Conservation (phyloP, 2,888 invertebrate species). For the Macropis europaea region DNA sequence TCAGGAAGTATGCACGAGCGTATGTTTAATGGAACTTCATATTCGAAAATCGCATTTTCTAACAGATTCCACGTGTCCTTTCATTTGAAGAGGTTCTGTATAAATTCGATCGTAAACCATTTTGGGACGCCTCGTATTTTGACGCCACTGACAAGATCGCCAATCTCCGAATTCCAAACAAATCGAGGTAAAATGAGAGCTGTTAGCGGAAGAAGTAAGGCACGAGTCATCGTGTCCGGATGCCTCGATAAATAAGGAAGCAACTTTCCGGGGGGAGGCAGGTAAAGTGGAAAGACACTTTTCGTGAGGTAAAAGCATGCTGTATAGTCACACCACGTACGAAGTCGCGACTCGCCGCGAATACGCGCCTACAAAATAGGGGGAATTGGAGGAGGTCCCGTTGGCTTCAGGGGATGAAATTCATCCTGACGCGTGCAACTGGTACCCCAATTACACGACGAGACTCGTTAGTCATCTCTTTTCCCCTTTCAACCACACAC, state of each 20-base stretch:
- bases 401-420: constrained; percentile 61
- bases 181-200: not conserved
- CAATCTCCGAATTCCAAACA: too few relatives aligned
- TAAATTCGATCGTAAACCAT: too few relatives aligned
- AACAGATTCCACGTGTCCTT: too few relatives aligned
- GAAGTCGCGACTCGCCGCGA: constrained; percentile 28
- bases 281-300: too few relatives aligned
- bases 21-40: too few relatives aligned
- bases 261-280: not conserved
- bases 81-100: too few relatives aligned
- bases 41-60: too few relatives aligned
- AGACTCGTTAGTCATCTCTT: constrained; percentile 53
- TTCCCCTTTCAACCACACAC: not conserved
- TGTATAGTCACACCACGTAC: constrained; percentile 43
- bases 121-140: too few relatives aligned
- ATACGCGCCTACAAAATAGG: constrained; percentile 3
- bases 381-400: not conserved
- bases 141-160: too few relatives aligned
- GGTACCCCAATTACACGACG: constrained; percentile 71
- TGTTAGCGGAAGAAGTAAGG: constrained; percentile 23
- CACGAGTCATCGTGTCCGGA: constrained; percentile 19
- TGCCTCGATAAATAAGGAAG: constrained; percentile 40
- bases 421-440: constrained; percentile 71
- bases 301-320: constrained; percentile 14
- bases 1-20: too few relatives aligned